These are phyloP conservation scores for Archips crataeganus DNA, from an alignment of 2,888 invertebrate species.

Conservation along the genomic window DNA sequence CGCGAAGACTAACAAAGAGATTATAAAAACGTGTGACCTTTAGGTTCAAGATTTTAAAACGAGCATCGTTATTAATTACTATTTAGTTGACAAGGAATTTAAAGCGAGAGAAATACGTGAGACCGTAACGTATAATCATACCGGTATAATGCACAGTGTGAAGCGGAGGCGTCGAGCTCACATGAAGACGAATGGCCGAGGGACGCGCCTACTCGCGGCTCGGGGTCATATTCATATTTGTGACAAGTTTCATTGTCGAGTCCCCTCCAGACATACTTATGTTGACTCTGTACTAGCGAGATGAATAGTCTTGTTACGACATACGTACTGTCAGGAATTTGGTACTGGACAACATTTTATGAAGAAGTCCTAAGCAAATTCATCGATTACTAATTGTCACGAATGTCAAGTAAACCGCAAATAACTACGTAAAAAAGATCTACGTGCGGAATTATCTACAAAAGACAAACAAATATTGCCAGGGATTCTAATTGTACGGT, in stretches of 20 bases:
- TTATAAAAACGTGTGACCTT: neutral
- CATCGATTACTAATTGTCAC: neutral
- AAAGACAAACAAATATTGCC: no score
- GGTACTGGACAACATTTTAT: conserved; percentile 5
- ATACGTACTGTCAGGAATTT: conserved; percentile 21
- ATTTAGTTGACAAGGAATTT: conserved; percentile 16
- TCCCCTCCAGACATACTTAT: conserved; percentile 45
- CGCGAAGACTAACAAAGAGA: neutral
- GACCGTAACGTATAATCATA: conserved; percentile 26
- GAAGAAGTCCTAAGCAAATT: neutral
- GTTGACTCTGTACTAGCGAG: conserved; percentile 31
- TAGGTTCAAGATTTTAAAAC: conserved; percentile 5
- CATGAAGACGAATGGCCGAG: conserved; percentile 59
- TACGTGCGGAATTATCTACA: no score
- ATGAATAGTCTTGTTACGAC: conserved; percentile 37
- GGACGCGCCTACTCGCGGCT: conserved; percentile 49
- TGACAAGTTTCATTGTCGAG: conserved; percentile 59
- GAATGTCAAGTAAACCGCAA: neutral
- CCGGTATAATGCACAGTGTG: conserved; percentile 41
- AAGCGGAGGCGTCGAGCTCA: conserved; percentile 56
- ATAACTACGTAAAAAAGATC: neutral
- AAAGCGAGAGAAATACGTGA: conserved; percentile 12
- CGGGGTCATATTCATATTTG: conserved; percentile 64
- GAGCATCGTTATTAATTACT: conserved; percentile 1
- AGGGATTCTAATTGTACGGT: no score